These are phyloP conservation scores for Pithys albifrons DNA, from an alignment of 2,113 vertebrate species.

Conservation along the genomic window DNA sequence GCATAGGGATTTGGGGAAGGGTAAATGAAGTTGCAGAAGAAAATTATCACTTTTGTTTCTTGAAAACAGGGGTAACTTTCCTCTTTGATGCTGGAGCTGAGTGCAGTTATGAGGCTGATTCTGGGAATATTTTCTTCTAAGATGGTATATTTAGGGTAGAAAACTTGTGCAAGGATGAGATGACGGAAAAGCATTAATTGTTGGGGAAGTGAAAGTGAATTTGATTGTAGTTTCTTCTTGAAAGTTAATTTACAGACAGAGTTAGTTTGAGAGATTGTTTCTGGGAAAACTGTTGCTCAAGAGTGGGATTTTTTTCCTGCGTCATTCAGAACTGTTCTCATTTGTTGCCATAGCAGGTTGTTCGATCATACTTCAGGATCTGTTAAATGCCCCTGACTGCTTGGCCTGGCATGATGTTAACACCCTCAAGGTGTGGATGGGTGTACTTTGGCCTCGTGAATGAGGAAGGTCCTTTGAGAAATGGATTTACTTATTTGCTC, in stretches of 20 bases:
- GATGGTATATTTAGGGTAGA: not conserved
- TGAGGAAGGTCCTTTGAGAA: not conserved
- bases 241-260: not conserved
- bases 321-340: not conserved
- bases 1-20: not conserved
- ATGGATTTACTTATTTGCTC: not conserved
- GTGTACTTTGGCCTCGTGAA: not conserved
- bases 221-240: not conserved
- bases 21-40: not conserved
- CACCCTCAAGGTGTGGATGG: not conserved
- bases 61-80: not conserved
- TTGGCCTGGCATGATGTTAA: not conserved
- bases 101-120: not conserved
- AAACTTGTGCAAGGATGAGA: not conserved
- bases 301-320: not conserved
- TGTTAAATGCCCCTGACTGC: rapidly evolving
- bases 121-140: not conserved
- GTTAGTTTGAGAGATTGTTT: not conserved
- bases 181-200: not conserved
- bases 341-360: not conserved
- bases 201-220: not conserved
- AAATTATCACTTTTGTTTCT: not conserved
- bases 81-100: not conserved
- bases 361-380: not conserved
- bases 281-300: not conserved